Base-by-base conservation (phyloP, 2,888 invertebrate genomes). In the Sarcophaga subvicina region DNA sequence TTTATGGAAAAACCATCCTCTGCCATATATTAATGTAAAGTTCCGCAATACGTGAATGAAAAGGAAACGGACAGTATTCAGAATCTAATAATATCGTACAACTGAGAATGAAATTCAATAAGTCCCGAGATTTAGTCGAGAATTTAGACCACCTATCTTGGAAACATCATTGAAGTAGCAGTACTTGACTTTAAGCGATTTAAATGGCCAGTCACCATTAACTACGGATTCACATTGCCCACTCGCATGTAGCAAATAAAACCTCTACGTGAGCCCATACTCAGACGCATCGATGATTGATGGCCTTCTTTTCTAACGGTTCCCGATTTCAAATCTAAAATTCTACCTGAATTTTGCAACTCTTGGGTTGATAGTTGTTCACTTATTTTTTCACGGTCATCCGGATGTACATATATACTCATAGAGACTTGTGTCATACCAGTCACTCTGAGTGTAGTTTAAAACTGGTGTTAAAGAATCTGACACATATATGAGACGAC, bases 181-280 rank as follows among this genome's bases (percentile, higher is more conserved):
- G 27, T 27, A 27, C 27, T 27, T 3, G 0, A 27, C 91, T 99
- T 97, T 91, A 99, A 95, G 77, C 99, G 96, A 91, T 98, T 98
- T 78, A 98, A 94, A 91, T 98, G 98, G 0, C 96, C 96, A 1
- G 96, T 95, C 12, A 96, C 96, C 96, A 97, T 96, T 88, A 96
- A 95, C 90, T 97, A 97, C 0, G 96, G 94, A 86, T 95, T 94
- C 86, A 95, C 95, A 90, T 97, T 98, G 60, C 99, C 99, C 89
- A 99, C 97, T 93, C 98, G 98, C 98, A 99, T 98, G 85, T 99
- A 97, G 93, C 99, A 99, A 91, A 99, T 99, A 94, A 99, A 99
- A 4, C 99, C 99, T 90, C 99, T 96, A 80, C 99, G 95, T 12
- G 99, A 99, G 3, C 99, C 99, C 99, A 99, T 99, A 93, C 99